A percentile compares a stretch with the other conserved stretches of the same genome.
phyloP scores from a whole-genome alignment of 2,113 vertebrate genomes.

The Rhea americana region DNA sequence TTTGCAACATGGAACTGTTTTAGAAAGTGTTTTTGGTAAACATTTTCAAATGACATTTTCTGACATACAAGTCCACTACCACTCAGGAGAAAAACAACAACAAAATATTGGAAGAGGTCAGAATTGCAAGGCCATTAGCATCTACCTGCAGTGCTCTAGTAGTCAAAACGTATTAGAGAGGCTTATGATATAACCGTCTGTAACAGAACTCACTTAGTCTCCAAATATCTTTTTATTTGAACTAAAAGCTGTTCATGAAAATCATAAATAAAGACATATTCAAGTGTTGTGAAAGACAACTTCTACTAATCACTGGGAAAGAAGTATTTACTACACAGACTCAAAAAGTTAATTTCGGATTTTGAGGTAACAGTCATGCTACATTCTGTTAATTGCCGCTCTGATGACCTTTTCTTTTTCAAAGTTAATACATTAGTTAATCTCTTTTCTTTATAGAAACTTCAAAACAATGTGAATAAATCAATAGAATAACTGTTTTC shows the following conservation, averaged over 20 bases:
- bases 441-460: not conserved
- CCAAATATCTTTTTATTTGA: conserved; percentile 12
- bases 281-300: not conserved
- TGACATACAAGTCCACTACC: not conserved
- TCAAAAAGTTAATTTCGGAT: not conserved
- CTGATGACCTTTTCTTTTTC: not conserved
- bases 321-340: not conserved
- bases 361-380: not conserved
- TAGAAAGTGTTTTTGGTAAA: not conserved
- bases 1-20: not conserved
- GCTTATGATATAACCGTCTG: not conserved
- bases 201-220: conserved; percentile 15
- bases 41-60: not conserved
- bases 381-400: not conserved
- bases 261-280: not conserved
- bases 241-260: conserved; percentile 1
- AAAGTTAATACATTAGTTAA: not conserved
- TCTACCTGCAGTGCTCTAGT: not conserved
- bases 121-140: not conserved
- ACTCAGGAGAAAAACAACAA: not conserved
- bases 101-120: not conserved
- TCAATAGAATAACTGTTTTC: not conserved
- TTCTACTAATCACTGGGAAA: not conserved
- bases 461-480: not conserved
- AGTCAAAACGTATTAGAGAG: not conserved